Evolutionary conservation across 1,140 invertebrate genomes (phyloP), one percentile per base, ranked within the genome.

Genomic region (Musca domestica): DNA sequence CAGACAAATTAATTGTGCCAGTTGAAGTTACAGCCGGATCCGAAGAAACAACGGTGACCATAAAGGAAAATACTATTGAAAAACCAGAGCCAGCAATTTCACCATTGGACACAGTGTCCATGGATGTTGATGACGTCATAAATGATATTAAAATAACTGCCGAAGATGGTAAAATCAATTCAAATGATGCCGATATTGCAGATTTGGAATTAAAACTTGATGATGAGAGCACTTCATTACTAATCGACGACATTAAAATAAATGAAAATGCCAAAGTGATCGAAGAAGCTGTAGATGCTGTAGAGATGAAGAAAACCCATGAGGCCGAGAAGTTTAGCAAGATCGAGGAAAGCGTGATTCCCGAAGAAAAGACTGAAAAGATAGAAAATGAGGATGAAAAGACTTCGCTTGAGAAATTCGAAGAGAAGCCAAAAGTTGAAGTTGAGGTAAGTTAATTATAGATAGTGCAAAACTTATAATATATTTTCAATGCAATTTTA

Each of bases 61-160:
- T 15, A n/a, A 19, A 23, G 9, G 27, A 30, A 5, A 2, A 15
- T 17, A n/a, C n/a, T 19, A n/a, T 14, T 10, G 49, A 54, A 27
- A 49, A 65, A 15, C 7, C 47, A n/a, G 17, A 27, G 3, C 25
- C 67, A 22, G 19, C 20, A 17, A 63, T 49, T 9, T 61, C 41
- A 17, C 19, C 6, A 12, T 30, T 34, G 48, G 6, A 51, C 7
- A 61, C 34, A 41, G 56, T 20, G 19, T 19, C 19, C 34, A 56
- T 27, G 52, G 56, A 61, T 34, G 22, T 61, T 34, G 27, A 12
- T 20, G 27, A 12, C 4, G 48, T 22, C 17, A 30, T 47, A 23
- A 46, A 47, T 67, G 66, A 61, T 46, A 54, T 34, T 54, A 66
- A 66, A 47, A 23, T 27, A 15, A 47, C 22, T 19, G 17, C 23